Evolutionary conservation across 2,113 vertebrate genomes (phyloP).

Genomic region (Crotalus viridis): DNA sequence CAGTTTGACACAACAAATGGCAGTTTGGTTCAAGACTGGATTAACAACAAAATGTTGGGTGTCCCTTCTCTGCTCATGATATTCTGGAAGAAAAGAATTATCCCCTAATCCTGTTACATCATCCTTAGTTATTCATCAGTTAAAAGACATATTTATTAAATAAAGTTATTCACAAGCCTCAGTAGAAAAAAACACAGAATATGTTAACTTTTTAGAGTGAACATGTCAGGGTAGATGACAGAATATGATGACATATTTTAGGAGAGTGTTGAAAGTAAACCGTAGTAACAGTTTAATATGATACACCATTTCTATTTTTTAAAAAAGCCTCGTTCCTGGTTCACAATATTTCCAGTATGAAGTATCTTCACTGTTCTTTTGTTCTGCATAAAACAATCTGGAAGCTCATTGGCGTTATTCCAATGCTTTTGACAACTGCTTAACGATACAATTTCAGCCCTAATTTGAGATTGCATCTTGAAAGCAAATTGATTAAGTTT

Average conservation of each 20-base stretch:
- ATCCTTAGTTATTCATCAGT: not conserved
- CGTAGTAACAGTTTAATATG: not conserved
- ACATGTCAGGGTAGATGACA: not conserved
- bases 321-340: constrained; percentile 44
- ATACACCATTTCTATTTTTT: not conserved
- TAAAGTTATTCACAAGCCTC: not conserved
- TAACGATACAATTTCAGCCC: constrained; percentile 16
- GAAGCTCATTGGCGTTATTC: constrained; percentile 46
- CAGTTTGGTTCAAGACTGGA: not conserved
- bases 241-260: not conserved
- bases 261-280: not conserved
- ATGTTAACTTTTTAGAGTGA: not conserved
- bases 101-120: not conserved
- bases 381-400: constrained; percentile 58
- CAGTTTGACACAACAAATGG: not conserved
- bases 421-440: constrained; percentile 14
- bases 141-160: not conserved
- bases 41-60: not conserved
- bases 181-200: not conserved
- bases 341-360: constrained; percentile 54
- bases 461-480: constrained; percentile 32
- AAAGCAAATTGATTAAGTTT: constrained; percentile 44
- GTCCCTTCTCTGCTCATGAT: not conserved
- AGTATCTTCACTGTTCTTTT: constrained; percentile 60
- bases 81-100: not conserved